Base-by-base conservation (phyloP, 2,888 invertebrate genomes). In the Clusia tigrina region DNA sequence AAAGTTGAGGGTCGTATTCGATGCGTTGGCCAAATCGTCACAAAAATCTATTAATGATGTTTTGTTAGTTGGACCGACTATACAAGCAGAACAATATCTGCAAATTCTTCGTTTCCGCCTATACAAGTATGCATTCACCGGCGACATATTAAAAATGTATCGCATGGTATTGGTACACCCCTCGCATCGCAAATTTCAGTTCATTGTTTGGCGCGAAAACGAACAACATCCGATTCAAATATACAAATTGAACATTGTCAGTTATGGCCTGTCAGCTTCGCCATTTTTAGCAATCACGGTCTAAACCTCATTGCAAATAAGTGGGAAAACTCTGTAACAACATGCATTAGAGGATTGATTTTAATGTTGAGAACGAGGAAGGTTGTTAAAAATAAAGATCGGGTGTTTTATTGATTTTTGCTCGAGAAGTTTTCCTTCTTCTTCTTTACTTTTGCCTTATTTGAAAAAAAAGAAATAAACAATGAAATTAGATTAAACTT, bases 1-100 rank as follows among this genome's bases (percentile, higher is more conserved):
- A 15, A 38, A 56, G 22, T 20, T 56, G n/a, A 18, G 56, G 2
- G 56, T 56, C 2, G 56, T 56, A 20, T 56, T 56, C 22, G 38
- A 38, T 15, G 56, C 56, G 12, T 56, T 38, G 23, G 20, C 18
- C 18, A n/a, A n/a, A n/a, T n/a, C n/a, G n/a, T n/a, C n/a, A n/a
- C n/a, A n/a, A n/a, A n/a, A n/a, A n/a, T n/a, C n/a, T n/a, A n/a
- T n/a, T n/a, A n/a, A n/a, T n/a, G 22, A 32, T 15, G 15, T 37
- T 24, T 12, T 53, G 12, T 3, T 24, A 10, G 6, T 6, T 25
- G 12, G 54, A 25, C 18, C 54, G 3, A 17, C 54, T 25, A 25
- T 54, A 25, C 18, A 17, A 26, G 15, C 32, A 9, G 54, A 5
- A n/a, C 17, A 10, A n/a, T 25, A 2, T 18, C 5, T 24, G 12